Evolutionary conservation across 2,113 vertebrate genomes (phyloP), one percentile per base, ranked within the genome.

Genomic region (Brienomyrus brachyistius): DNA sequence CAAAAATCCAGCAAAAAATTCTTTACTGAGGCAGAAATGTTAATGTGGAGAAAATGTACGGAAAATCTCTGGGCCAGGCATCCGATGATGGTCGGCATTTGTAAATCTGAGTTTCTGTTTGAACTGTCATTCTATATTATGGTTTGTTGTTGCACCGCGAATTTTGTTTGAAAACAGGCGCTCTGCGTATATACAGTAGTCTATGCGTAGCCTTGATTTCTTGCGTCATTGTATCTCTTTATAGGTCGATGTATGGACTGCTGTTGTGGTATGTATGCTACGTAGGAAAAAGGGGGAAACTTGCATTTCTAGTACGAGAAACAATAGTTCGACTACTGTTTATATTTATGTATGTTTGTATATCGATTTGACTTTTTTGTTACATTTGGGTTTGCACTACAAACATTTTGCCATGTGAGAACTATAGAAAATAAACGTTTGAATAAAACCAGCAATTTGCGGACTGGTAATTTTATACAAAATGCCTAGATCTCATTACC

Each of bases 381-480:
- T 48, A 90, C 7, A 43, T 86, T 87, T 31, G 35, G 62, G 50
- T 87, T 45, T 74, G 62, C 62, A 51, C 66, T 52, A 52, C n/a
- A 87, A 27, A 87, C 31, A 87, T 40, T 48, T 40, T 51, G 59
- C 47, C 59, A 74, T 77, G 62, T 86, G 13, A 89, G 13, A 74
- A 88, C 56, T 90, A 70, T 47, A 85, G 23, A 87, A 77, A 90
- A 90, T 90, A 90, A 87, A 90, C 62, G 84, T 90, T 90, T 90
- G 19, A 84, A 90, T 51, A 74, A 90, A 90, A 87, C 8, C 74
- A 86, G 35, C 9, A 15, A 84, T 27, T 59, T 88, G 23, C 31
- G 35, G 19, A 62, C 54, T 47, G 74, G 5, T 10, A 19, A 21
- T 80, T 80, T 80, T 80, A 43, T 80, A 43, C 35, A 19, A 43